Evolutionary conservation across 2,888 invertebrate genomes (phyloP), one percentile per base, ranked within the genome.

Genomic region (Ariolimax columbianus): DNA sequence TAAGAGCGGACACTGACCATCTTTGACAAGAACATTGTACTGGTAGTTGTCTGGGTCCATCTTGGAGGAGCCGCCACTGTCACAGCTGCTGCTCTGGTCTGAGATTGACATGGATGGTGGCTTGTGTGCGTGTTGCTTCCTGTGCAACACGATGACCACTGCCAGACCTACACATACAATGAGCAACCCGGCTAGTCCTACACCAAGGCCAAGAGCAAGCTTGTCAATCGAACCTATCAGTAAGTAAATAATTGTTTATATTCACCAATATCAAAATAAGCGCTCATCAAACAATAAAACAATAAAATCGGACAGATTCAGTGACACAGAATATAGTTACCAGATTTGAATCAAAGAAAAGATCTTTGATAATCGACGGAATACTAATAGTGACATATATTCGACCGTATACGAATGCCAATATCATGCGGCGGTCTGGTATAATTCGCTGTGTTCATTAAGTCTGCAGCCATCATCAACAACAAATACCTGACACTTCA

Each of bases 41-140:
- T 40, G 26, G 40, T 43, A 73, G n/a, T 43, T 47, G n/a, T 43
- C 43, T 43, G 40, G 43, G 14, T 73, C 73, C 73, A 73, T 23
- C n/a, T 73, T 43, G n/a, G 73, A 73, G 26, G 73, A 73, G 26
- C 30, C n/a, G 0, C 26, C 73, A 73, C 73, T 73, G 14, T n/a
- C 30, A 43, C n/a, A 11, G n/a, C 43, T 47, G 73, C 43, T 43
- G n/a, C 43, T 73, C 73, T 14, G 26, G 43, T 43, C 43, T 3
- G 73, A 73, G 73, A 40, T 73, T 26, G 73, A 73, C 73, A 11
- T 26, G 11, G 73, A n/a, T 26, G 38, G 4, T 73, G 43, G 43
- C 40, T 17, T 23, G 19, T 17, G 0, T 3, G 11, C n/a, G 7
- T 9, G n/a, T 6, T 38, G 36, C 40, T 47, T 73, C 43, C 43